Conservation (phyloP, 35 echinoderm and acorn worm genomes). For the Ophiothrix spiculata region DNA sequence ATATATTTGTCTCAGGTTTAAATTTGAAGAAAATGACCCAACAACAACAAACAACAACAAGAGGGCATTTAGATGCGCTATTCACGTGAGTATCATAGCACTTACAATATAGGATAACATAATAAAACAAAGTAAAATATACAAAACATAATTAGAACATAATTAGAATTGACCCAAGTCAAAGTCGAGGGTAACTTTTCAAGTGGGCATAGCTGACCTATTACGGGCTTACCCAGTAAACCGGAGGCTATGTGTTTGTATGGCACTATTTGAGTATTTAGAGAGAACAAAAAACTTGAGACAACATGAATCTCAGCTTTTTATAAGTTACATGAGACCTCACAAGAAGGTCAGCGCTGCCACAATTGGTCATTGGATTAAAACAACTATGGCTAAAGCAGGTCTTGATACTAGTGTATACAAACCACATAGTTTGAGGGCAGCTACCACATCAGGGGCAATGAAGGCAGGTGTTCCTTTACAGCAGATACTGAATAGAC, state of each 20-base stretch:
- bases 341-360: constrained; percentile 12
- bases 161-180: neutral
- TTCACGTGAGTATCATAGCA: too few relatives aligned
- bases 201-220: neutral
- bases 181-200: neutral
- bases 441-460: constrained; percentile 29
- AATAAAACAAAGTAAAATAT: too few relatives aligned
- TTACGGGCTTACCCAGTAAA: constrained; percentile 32
- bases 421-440: constrained; percentile 15
- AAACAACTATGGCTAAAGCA: constrained; percentile 12
- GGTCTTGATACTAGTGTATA: constrained; percentile 34
- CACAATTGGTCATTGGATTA: constrained; percentile 42
- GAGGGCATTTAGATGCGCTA: too few relatives aligned
- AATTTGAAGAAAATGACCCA: too few relatives aligned
- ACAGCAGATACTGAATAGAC: constrained; percentile 15
- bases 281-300: constrained; percentile 9
- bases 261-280: constrained; percentile 12
- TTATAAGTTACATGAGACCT: constrained; percentile 49
- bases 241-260: constrained; percentile 34
- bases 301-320: constrained; percentile 14
- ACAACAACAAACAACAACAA: too few relatives aligned
- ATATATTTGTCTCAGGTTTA: too few relatives aligned
- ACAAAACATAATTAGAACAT: too few relatives aligned
- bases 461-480: neutral
- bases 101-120: too few relatives aligned